Evolutionary conservation across 2,888 invertebrate genomes (phyloP), one percentile per base, ranked within the genome.

Genomic region (Sinelater perroti): DNA sequence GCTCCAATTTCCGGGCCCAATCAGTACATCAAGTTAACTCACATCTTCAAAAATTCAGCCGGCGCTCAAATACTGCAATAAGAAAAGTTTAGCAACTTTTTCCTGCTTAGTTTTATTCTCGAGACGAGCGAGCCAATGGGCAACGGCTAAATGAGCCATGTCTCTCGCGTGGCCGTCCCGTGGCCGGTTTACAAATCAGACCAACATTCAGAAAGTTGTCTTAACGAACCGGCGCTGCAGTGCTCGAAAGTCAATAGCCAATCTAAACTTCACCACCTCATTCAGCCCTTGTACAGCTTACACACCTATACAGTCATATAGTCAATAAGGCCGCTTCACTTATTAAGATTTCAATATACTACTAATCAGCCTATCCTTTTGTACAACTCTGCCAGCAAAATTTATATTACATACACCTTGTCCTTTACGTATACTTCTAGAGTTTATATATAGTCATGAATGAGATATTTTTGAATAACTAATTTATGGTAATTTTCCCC

Each of bases 171-270:
- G 66, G 64, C 61, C 67, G 69, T 72, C 70, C 69, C 72, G 72
- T 72, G 72, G 73, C 65, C 70, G 65, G 72, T 73, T 73, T 73
- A 73, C 72, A 73, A 74, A 74, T 74, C 72, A 73, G 70, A 64
- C 70, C 61, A 72, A 72, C 74, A 72, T 73, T 72, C 72, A 74
- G 70, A 72, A 73, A 72, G 68, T 71, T 71, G 67, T 61, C 69
- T 67, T 72, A 72, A 72, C 71, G 71, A 73, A 71, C 70, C 69
- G 63, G 64, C 63, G 64, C 66, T 63, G 67, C 67, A 66, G 65
- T 67, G 68, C 67, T 67, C 70, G 68, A 69, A 70, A 67, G 70
- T 72, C 72, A 72, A 73, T 73, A 70, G 69, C 65, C 70, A 72
- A 72, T 72, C 68, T 68, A 68, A 45, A 53, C 49, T 58, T 54